A percentile compares a stretch with the other conserved stretches of the same genome.
Conservation (phyloP, 53 echinoderm and acorn worm species). For the Antedon mediterranea region DNA sequence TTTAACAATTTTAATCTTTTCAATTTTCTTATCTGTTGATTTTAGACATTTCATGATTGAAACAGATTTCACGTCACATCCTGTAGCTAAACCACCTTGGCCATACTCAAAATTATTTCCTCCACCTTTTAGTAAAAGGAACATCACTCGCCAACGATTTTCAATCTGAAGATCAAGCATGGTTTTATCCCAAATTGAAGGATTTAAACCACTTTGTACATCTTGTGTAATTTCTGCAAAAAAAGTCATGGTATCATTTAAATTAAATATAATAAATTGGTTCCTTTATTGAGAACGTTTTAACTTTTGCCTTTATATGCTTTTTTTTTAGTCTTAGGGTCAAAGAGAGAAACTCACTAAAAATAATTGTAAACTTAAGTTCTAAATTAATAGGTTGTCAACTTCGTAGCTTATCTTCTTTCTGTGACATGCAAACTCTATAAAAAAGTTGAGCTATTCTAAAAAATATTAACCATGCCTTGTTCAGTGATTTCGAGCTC, state of each 20-base stretch:
- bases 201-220: background rate
- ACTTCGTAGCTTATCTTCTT: too few relatives aligned
- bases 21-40: constrained; percentile 1
- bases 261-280: background rate
- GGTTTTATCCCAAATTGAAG: background rate
- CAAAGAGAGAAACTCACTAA: too few relatives aligned
- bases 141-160: constrained; percentile 16
- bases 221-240: background rate
- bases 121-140: constrained; percentile 23
- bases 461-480: too few relatives aligned
- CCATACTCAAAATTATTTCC: constrained; percentile 10
- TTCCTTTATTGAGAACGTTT: too few relatives aligned
- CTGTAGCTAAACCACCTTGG: constrained; percentile 16
- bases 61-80: constrained; percentile 10
- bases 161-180: constrained; percentile 4
- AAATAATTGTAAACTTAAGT: too few relatives aligned
- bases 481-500: too few relatives aligned
- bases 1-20: constrained; percentile 17
- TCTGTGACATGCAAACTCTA: too few relatives aligned
- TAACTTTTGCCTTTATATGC: too few relatives aligned
- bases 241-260: background rate
- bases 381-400: too few relatives aligned
- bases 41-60: constrained; percentile 28
- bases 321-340: too few relatives aligned
- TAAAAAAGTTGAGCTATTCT: too few relatives aligned